phyloP scores from a whole-genome alignment of 2,888 invertebrate genomes.

The Hydrotaea diabolus region DNA sequence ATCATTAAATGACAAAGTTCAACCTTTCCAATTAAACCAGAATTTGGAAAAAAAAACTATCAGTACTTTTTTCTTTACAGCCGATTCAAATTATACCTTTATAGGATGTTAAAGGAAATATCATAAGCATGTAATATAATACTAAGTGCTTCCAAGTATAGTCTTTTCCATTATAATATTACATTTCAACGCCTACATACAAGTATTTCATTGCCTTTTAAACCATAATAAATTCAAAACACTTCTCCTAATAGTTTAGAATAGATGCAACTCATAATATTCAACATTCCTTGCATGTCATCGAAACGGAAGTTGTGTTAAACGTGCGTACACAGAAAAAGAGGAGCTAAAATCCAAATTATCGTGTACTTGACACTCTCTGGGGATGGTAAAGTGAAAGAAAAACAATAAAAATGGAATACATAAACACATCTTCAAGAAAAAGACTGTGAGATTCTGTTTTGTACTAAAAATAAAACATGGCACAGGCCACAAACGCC shows the following conservation, averaged over 20 bases:
- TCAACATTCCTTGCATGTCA: not conserved
- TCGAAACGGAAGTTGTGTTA: slow-evolving; percentile 2
- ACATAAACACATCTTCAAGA: not conserved
- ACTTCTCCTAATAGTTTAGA: not conserved
- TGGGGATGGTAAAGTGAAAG: not conserved
- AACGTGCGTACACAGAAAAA: not conserved
- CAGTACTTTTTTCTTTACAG: no score
- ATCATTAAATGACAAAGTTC: no score
- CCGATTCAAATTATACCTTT: no score
- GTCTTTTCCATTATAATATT: no score
- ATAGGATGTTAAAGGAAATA: no score
- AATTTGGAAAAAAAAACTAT: no score
- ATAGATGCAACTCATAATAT: not conserved
- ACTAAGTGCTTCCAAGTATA: no score
- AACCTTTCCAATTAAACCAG: no score
- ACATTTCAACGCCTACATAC: no score
- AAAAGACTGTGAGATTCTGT: not conserved
- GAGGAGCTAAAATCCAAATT: not conserved
- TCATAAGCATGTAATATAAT: no score
- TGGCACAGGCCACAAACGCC: slow-evolving; percentile 14
- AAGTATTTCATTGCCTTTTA: no score
- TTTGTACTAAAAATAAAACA: slow-evolving; percentile 14
- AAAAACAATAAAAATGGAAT: slow-evolving; percentile 16
- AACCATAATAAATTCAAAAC: no score
- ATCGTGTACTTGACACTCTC: slow-evolving; percentile 39